Percentiles rank a stretch among this genome's conserved stretches.
phyloP scores from a whole-genome alignment of 2,113 vertebrate genomes.

The Sterrhoptilus dennistouni region DNA sequence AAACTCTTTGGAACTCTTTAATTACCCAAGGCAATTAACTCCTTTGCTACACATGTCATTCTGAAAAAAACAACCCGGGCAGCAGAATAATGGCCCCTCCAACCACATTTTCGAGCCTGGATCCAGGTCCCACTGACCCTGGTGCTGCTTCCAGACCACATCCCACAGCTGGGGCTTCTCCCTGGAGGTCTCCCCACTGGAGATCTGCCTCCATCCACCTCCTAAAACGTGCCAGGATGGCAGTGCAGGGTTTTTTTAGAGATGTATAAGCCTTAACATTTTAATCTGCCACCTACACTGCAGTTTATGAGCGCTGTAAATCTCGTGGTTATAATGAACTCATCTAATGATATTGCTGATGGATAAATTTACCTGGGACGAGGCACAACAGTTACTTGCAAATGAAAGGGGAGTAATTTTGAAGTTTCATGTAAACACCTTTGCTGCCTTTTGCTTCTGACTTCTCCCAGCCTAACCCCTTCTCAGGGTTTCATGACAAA shows the following conservation, averaged over 20 bases:
- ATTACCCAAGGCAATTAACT: conserved; percentile 53
- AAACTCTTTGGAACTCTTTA: conserved; percentile 61
- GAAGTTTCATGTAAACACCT: conserved; percentile 64
- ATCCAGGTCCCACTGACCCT: not conserved
- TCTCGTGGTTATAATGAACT: conserved; percentile 67
- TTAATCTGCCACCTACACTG: conserved; percentile 72
- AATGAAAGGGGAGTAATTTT: conserved; percentile 61
- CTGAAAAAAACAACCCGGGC: conserved; percentile 44
- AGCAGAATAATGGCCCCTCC: conserved; percentile 26
- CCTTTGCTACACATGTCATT: conserved; percentile 7
- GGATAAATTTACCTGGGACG: conserved; percentile 58
- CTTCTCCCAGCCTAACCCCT: conserved; percentile 57
- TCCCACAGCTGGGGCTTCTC: not conserved
- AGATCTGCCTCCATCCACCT: not conserved
- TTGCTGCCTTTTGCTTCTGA: conserved; percentile 27
- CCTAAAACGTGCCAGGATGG: not conserved
- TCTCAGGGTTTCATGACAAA: conserved; percentile 33
- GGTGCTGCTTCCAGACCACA: not conserved
- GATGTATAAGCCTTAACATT: conserved; percentile 55
- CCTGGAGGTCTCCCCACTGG: not conserved
- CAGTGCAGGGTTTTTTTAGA: not conserved
- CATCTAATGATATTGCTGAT: conserved; percentile 72
- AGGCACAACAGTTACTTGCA: conserved; percentile 61
- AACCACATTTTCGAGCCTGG: conserved; percentile 19
- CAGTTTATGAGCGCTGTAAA: conserved; percentile 68